Evolutionary conservation across 2,113 vertebrate genomes (phyloP).

Genomic region (Steatornis caripensis): DNA sequence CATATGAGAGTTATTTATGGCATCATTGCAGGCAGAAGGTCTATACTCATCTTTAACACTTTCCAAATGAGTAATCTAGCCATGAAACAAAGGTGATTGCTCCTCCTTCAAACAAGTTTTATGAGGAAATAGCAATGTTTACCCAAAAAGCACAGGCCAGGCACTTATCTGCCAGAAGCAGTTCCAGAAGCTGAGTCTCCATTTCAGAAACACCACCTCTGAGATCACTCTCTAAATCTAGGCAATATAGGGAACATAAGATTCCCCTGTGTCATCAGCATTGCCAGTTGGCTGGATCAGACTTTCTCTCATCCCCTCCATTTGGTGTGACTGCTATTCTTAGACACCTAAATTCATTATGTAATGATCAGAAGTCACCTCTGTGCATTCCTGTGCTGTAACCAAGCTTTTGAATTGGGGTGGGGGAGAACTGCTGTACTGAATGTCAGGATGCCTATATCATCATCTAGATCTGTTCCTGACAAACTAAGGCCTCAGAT

Average conservation of each 20-base stretch:
- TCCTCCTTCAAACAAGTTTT: not conserved
- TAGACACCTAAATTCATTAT: not conserved
- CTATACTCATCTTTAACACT: not conserved
- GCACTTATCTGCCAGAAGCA: not conserved
- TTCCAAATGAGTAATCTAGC: not conserved
- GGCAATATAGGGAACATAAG: not conserved
- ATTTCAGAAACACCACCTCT: not conserved
- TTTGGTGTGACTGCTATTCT: not conserved
- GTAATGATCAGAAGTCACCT: not conserved
- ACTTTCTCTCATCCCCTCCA: not conserved
- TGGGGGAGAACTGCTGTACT: not conserved
- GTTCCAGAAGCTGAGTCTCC: not conserved
- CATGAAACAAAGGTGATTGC: not conserved
- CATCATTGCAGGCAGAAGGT: not conserved
- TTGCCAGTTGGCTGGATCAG: slow-evolving; percentile 15
- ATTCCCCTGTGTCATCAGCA: not conserved
- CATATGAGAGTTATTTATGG: not conserved
- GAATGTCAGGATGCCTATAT: not conserved
- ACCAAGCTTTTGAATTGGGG: not conserved
- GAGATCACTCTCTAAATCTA: slow-evolving; percentile 35
- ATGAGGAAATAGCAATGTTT: not conserved
- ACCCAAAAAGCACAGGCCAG: not conserved
- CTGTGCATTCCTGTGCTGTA: not conserved
- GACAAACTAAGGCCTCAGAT: not conserved
- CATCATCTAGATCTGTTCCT: not conserved